phyloP scores from a whole-genome alignment of 2,113 vertebrate species.

The Chitala chitala region DNA sequence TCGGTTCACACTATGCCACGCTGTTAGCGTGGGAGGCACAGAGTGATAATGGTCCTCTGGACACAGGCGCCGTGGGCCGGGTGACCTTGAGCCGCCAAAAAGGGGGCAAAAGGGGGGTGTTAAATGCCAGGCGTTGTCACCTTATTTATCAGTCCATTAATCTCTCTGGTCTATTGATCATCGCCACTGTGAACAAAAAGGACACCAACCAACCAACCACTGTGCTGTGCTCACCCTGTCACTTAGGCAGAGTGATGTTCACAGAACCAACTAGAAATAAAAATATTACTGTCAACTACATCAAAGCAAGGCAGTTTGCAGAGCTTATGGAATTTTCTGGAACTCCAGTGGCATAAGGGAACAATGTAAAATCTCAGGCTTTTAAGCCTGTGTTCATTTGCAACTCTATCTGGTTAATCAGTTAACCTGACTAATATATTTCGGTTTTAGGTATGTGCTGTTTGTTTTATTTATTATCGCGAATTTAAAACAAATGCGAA shows the following conservation, averaged over 20 bases:
- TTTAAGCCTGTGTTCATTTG: too few species aligned
- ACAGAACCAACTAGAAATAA: not conserved
- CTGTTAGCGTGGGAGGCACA: constrained; percentile 7
- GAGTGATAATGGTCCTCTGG: constrained; percentile 22
- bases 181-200: not conserved
- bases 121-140: constrained; percentile 18
- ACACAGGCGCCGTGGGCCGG: not conserved
- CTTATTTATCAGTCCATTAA: constrained; percentile 14
- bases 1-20: constrained; percentile 27
- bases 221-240: not conserved
- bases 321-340: not conserved
- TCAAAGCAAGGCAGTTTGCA: too few species aligned
- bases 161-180: constrained; percentile 16
- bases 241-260: not conserved
- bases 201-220: not conserved
- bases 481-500: too few species aligned
- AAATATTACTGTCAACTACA: not conserved
- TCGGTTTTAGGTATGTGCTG: too few species aligned
- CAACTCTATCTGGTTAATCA: too few species aligned
- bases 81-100: constrained; percentile 20
- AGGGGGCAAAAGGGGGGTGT: not conserved
- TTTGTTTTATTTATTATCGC: too few species aligned
- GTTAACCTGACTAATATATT: too few species aligned
- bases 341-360: not conserved
- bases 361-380: too few species aligned